Base-by-base conservation (phyloP, 2,888 invertebrate genomes). In the Magallana nippona region DNA sequence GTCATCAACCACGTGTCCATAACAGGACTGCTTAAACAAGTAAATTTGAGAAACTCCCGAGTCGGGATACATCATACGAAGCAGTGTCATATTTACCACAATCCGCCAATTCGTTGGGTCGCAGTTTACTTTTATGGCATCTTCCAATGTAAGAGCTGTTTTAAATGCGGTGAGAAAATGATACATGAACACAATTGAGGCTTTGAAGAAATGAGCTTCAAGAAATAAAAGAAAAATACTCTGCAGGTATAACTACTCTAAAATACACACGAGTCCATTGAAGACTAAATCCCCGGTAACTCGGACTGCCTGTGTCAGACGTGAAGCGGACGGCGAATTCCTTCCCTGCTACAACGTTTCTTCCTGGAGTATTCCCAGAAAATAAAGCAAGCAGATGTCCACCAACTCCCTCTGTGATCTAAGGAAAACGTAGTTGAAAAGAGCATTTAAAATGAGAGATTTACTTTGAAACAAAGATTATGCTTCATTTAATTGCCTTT, bases 41-140 rank as follows among this genome's bases (percentile, higher is more conserved):
- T 88, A 87, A 55, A 89, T 86, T 55, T 88, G 87, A 17, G 88
- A 88, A 1, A 87, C 88, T 22, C 84, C 86, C 1, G 86, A 84
- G 82, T 88, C 88, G n/a, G 87, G 85, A 78, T 85, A 88, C 19
- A 88, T 27, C 10, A 86, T 82, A n/a, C 86, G 84, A 58, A 89
- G 55, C 11, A 88, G 19, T 0, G 89, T 88, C 82, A 84, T 84
- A 57, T 89, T 89, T 1, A 89, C 86, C 2, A 85, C 81, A 0
- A 87, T 85, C 17, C 87, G 78, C 89, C 89, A 89, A 2, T 86
- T 86, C 11, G 82, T 79, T 0, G 85, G 85, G 32, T 87, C 87
- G 71, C 89, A 88, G 2, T 81, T 79, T 81, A 88, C 82, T 2
- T 55, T 62, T 1, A 89, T 44, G 0, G 88, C 71, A 32, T 89